These are phyloP conservation scores for Lasioglossum oenotherae DNA, from an alignment of 2,888 invertebrate genomes.

Conservation along the genomic window DNA sequence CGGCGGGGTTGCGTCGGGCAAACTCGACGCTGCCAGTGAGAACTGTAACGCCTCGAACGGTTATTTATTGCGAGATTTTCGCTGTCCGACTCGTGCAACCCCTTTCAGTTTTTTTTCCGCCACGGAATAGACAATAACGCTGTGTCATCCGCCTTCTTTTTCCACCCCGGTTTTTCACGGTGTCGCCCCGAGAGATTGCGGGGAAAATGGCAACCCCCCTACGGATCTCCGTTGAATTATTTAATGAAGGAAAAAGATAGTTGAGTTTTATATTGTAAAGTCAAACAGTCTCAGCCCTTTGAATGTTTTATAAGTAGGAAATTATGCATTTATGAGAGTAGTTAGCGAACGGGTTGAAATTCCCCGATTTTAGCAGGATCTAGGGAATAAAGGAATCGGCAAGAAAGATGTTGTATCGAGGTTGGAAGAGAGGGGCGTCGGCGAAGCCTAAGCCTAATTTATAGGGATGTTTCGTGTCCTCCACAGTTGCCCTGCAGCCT, in stretches of 20 bases:
- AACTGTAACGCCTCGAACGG: conserved; percentile 78
- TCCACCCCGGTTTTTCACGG: conserved; percentile 7
- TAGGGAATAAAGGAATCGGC: neutral
- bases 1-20: conserved; percentile 30
- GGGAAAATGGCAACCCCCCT: neutral
- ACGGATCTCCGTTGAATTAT: neutral
- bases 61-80: conserved; percentile 76
- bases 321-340: neutral
- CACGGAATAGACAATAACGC: conserved; percentile 30
- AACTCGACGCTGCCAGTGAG: conserved; percentile 60
- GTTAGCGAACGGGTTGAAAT: neutral
- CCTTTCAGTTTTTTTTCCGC: conserved; percentile 29
- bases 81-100: conserved; percentile 29
- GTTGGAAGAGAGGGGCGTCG: conserved; percentile 8
- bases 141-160: conserved; percentile 20
- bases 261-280: neutral
- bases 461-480: conserved; percentile 83
- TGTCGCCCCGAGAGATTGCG: neutral
- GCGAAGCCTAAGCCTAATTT: conserved; percentile 77
- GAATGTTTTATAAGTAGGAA: neutral
- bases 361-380: neutral
- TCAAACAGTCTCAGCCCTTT: neutral
- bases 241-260: neutral
- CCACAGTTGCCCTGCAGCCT: conserved; percentile 81
- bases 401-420: conserved; percentile 35